Percentiles rank a stretch among this genome's conserved stretches.
Conservation (phyloP, 1,140 invertebrate genomes). For the Drosophila guanche region DNA sequence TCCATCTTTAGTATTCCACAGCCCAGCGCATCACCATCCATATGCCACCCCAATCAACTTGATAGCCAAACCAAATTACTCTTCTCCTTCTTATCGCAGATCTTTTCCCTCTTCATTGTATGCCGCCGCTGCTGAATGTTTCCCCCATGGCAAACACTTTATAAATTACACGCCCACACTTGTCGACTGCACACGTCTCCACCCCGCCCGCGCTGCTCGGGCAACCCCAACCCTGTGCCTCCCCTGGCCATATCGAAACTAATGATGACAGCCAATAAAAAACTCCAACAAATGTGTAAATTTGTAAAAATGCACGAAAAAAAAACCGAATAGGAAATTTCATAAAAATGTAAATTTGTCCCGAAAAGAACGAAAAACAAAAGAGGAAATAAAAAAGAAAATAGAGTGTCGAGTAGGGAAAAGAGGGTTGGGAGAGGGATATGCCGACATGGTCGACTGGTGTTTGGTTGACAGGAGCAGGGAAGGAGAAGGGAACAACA, state of each 20-base stretch:
- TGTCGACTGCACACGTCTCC: slow-evolving; percentile 44
- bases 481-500: slow-evolving; percentile 35
- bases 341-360: slow-evolving; percentile 66
- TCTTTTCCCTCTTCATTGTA: slow-evolving; percentile 9
- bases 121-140: slow-evolving; percentile 15
- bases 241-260: slow-evolving; percentile 60
- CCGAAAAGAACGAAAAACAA: slow-evolving; percentile 4
- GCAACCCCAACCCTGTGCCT: not conserved
- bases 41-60: slow-evolving; percentile 35
- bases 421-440: slow-evolving; percentile 12
- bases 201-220: not conserved
- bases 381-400: slow-evolving; percentile 14
- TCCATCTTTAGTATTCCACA: slow-evolving; percentile 11
- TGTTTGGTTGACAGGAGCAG: slow-evolving; percentile 35
- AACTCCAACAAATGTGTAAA: slow-evolving; percentile 76
- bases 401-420: slow-evolving; percentile 15
- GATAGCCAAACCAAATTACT: slow-evolving; percentile 44
- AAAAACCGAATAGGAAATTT: slow-evolving; percentile 49
- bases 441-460: slow-evolving; percentile 52
- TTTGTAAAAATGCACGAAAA: slow-evolving; percentile 65
- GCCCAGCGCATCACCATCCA: slow-evolving; percentile 15
- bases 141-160: slow-evolving; percentile 40
- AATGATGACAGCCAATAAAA: slow-evolving; percentile 80
- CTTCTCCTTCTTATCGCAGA: slow-evolving; percentile 45
- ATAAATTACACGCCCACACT: slow-evolving; percentile 67